Base-by-base conservation (phyloP, 2,113 vertebrate species). In the Glareola pratincola region DNA sequence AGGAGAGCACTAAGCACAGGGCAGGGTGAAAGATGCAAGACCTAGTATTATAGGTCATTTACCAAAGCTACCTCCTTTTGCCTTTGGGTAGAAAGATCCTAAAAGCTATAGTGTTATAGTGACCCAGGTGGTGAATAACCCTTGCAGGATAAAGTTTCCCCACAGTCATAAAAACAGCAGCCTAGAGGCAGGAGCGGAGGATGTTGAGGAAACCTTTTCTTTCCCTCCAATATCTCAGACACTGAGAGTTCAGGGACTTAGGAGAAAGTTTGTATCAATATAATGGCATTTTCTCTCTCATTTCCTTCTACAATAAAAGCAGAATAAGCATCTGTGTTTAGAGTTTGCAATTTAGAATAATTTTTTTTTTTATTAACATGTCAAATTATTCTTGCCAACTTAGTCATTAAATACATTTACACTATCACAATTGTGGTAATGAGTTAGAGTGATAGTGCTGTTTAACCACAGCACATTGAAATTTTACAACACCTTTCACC, bases 31-130 rank as follows among this genome's bases (percentile, higher is more conserved):
- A 98, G 95, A 97, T 57, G 60, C 77, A 95, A 97, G 69, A 91
- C 90, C 93, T 96, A 54, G 90, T 98, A 98, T 98, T 97, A 97
- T 10, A 97, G 83, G 85, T 43, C 86, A 89, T 96, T 98, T 95
- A 95, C 78, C 66, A 74, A 80, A 92, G 85, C 62, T 88, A 86
- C 73, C 92, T 94, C 80, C 89, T 89, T 77, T 94, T 92, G 94
- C 96, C 96, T 95, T 76, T 71, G 66, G 93, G 75, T 80, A 89
- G 76, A 95, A 94, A 48, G 59, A 81, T 79, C 81, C 91, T 93
- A 85, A 77, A 93, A 89, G 68, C 95, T 93, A 89, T 1, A 87
- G 92, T 60, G 75, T 83, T 93, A 43, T 90, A 97, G 96, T 92
- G 80, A 96, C 77, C 95, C 96, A 97, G 94, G 91, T 97, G 95